Conservation (phyloP, 2,113 vertebrate species). For the Ia io region DNA sequence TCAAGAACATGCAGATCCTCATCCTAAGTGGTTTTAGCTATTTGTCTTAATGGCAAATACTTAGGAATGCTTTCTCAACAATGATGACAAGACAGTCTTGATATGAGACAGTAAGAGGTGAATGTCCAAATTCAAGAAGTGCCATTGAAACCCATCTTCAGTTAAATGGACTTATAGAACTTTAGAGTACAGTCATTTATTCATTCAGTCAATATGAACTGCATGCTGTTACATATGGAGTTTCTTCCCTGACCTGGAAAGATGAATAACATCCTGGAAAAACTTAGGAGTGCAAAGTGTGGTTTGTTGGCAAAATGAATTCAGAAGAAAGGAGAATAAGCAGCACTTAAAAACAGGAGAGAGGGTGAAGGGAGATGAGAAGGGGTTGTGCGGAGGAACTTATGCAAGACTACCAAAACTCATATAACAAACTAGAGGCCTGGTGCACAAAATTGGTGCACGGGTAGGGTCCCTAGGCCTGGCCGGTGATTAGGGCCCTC, state of each 20-base stretch:
- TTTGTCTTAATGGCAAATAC: background rate
- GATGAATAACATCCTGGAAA: background rate
- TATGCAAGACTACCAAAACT: background rate
- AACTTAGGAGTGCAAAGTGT: background rate
- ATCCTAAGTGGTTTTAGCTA: background rate
- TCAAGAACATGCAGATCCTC: background rate
- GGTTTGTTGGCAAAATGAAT: constrained; percentile 22
- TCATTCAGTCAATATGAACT: background rate
- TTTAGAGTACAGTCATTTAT: background rate
- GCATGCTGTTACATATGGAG: background rate
- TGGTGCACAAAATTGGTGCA: too few species aligned
- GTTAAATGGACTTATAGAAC: background rate
- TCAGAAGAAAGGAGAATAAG: background rate
- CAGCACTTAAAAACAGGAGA: background rate
- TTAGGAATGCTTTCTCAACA: background rate
- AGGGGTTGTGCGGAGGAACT: background rate
- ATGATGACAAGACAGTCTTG: background rate
- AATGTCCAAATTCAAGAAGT: background rate
- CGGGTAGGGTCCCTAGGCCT: too few species aligned
- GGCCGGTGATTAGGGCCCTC: fast-evolving
- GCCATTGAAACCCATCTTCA: background rate
- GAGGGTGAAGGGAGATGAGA: background rate
- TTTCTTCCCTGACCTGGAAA: constrained; percentile 5
- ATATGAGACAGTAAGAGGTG: background rate
- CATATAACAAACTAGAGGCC: background rate